These are phyloP conservation scores for Tetramorium parvispinum DNA, from an alignment of 1,140 invertebrate species.

Conservation along the genomic window DNA sequence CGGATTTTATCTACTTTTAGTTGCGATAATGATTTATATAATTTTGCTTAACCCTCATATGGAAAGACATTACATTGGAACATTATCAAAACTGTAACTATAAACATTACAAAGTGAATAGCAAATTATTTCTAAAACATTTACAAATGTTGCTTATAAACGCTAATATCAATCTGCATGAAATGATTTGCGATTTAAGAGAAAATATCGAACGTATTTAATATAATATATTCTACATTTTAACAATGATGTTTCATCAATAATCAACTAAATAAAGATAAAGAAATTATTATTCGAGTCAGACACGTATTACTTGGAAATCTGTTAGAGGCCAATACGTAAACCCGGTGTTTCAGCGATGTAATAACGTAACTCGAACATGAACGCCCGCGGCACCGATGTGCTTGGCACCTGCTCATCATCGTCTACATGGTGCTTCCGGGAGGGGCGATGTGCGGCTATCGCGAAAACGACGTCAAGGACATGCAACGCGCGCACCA, in stretches of 20 bases:
- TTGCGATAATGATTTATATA: neutral
- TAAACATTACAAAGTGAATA: neutral
- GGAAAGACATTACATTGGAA: neutral
- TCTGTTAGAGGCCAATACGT: neutral
- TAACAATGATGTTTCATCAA: neutral
- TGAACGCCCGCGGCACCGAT: neutral
- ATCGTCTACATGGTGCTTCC: slow-evolving; percentile 5
- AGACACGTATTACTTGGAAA: neutral
- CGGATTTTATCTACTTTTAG: neutral
- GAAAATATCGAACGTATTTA: neutral
- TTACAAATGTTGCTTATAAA: neutral
- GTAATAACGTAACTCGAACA: slow-evolving; percentile 8
- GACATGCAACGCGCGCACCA: neutral
- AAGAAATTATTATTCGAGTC: neutral
- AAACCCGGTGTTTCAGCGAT: neutral
- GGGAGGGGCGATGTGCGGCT: neutral
- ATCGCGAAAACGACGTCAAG: slow-evolving; percentile 5
- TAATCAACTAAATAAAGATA: neutral
- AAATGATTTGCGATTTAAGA: neutral
- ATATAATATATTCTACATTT: neutral
- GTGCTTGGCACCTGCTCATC: slow-evolving; percentile 23
- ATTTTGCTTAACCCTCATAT: neutral
- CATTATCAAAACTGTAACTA: neutral
- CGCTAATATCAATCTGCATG: neutral
- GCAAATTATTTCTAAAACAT: neutral